Base-by-base conservation (phyloP, 2,888 invertebrate genomes). In the Lepeophtheirus nordmannii region DNA sequence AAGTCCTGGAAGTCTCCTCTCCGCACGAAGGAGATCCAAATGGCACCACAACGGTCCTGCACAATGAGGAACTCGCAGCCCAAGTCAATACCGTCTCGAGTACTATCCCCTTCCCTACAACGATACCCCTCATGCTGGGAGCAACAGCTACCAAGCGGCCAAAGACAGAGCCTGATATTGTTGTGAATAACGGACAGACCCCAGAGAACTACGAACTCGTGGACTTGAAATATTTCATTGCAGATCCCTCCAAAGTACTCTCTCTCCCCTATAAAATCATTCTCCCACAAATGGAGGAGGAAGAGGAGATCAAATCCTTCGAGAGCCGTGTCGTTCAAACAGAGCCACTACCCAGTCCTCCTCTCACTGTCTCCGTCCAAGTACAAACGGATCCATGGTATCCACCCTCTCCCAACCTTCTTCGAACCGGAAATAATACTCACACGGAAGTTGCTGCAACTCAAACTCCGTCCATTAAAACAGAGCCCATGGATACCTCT, bases 161-260 rank as follows among this genome's bases (percentile, higher is more conserved):
- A 14, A 46, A 46, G 53, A 46, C 53, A 17, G 53, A 46, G 53
- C 53, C 53, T 1, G 53, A 46, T 17, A 46, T 46, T 46, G 53
- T 46, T 14, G 53, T 46, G 53, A 46, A 46, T 46, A 46, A 46
- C 53, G 53, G 53, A 14, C 3, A n/a, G n/a, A 46, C 53, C n/a
- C 53, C 53, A 17, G 53, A 46, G 8, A 46, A 46, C 53, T 46
- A 46, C 17, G 53, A 46, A 46, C 53, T 46, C 53, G 53, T 46
- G 8, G 53, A 46, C 17, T 17, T 46, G n/a, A 46, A 46, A 46
- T 46, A 46, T 46, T 46, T 46, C 17, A 46, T 46, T 46, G 53
- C 53, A 17, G 53, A 46, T 46, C 53, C 53, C 53, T 46, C 53
- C 53, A 46, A 46, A 17, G 53, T 46, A 46, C 53, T 46, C 53